Percentiles rank a stretch among this genome's conserved stretches.
Evolutionary conservation across 2,113 vertebrate species (phyloP).

Genomic region (Scophthalmus maximus): DNA sequence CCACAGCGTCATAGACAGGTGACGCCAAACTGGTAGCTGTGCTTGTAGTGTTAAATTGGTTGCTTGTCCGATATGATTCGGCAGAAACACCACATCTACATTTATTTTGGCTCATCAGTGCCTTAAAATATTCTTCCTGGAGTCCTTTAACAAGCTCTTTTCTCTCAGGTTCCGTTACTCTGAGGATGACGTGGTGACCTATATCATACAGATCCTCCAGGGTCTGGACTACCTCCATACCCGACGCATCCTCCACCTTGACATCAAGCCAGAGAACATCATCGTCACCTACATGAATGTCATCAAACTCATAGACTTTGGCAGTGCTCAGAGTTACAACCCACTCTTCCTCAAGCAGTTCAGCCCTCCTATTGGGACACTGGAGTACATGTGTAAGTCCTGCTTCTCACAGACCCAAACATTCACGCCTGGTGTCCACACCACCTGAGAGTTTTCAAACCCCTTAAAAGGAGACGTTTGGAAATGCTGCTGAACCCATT

Average conservation of each 20-base stretch:
- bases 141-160: background rate
- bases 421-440: no score
- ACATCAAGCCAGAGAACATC: slow-evolving; percentile 96
- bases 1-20: slow-evolving; percentile 96
- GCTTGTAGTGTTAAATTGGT: background rate
- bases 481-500: no score
- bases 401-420: background rate
- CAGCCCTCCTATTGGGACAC: slow-evolving; percentile 88
- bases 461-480: no score
- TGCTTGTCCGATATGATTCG: background rate
- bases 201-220: slow-evolving; percentile 92
- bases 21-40: background rate
- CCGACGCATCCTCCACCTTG: slow-evolving; percentile 91
- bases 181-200: slow-evolving; percentile 94
- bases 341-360: slow-evolving; percentile 92
- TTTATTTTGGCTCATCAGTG: background rate
- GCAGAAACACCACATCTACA: background rate
- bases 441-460: no score
- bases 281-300: slow-evolving; percentile 89
- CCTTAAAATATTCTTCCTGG: background rate
- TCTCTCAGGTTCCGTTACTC: slow-evolving; percentile 93
- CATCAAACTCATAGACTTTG: slow-evolving; percentile 97
- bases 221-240: slow-evolving; percentile 94
- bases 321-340: slow-evolving; percentile 93
- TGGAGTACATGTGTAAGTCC: slow-evolving; percentile 94